Evolutionary conservation across 2,888 invertebrate genomes (phyloP).

Genomic region (Elegia similella): DNA sequence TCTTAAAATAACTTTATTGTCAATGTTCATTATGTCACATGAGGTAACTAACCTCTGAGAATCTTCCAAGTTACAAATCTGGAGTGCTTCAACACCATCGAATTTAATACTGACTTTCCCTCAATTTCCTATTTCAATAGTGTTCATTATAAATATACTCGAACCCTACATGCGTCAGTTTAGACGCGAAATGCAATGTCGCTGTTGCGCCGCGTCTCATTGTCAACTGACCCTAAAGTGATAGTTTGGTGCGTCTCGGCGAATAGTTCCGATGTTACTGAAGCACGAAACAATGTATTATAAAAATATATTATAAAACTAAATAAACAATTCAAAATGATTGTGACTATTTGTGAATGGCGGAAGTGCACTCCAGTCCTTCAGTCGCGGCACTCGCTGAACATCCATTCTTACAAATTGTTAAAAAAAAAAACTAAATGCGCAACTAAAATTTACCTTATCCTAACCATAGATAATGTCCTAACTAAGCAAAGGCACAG

Average conservation of each 20-base stretch:
- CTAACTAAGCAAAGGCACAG: constrained; percentile 38
- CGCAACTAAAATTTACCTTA: constrained; percentile 49
- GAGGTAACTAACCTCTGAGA: constrained; percentile 51
- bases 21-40: constrained; percentile 59
- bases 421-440: constrained; percentile 18
- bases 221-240: background rate
- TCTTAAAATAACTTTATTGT: constrained; percentile 65
- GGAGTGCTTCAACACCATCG: constrained; percentile 60
- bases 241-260: background rate
- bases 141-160: no score
- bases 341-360: constrained; percentile 25
- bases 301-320: constrained; percentile 66
- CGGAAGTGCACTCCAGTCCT: constrained; percentile 40
- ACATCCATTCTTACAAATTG: constrained; percentile 23
- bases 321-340: constrained; percentile 66
- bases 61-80: constrained; percentile 51
- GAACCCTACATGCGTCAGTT: no score
- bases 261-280: constrained; percentile 46
- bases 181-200: no score
- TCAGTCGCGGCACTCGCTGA: constrained; percentile 56
- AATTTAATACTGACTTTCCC: constrained; percentile 52
- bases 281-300: constrained; percentile 56
- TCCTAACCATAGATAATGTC: no score
- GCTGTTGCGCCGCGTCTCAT: no score
- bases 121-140: background rate